A percentile compares a stretch with the other conserved stretches of the same genome.
Conservation (phyloP, 2,888 invertebrate species). For the Corbicula japonica region DNA sequence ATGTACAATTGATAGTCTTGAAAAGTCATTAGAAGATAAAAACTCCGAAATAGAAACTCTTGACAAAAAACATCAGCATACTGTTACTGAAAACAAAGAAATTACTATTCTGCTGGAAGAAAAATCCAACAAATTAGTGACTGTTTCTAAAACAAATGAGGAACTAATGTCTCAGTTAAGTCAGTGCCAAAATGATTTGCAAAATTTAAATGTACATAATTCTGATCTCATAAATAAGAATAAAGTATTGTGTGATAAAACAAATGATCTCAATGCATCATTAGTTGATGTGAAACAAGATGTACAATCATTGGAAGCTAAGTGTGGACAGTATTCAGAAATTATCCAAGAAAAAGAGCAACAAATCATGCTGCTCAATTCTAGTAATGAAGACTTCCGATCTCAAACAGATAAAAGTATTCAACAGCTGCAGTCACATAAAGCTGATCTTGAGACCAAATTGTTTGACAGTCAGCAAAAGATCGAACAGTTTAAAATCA, state of each 20-base stretch:
- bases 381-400: slow-evolving; percentile 26
- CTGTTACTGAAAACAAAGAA: not conserved
- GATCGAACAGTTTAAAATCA: too few species aligned
- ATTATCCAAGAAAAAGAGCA: slow-evolving; percentile 3
- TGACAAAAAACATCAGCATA: not conserved
- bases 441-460: not conserved
- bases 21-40: not conserved
- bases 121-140: not conserved
- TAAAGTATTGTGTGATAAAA: slow-evolving; percentile 8
- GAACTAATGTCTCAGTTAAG: slow-evolving; percentile 13
- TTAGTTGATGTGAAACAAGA: slow-evolving; percentile 20
- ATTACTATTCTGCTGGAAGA: not conserved
- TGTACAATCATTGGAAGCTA: not conserved
- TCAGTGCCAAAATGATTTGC: slow-evolving; percentile 13
- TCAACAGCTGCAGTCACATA: not conserved
- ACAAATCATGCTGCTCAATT: slow-evolving; percentile 14
- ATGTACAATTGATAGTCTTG: too few species aligned
- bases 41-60: slow-evolving; percentile 1
- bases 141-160: slow-evolving; percentile 9
- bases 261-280: slow-evolving; percentile 35
- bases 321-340: not conserved
- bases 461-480: not conserved
- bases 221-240: slow-evolving; percentile 16
- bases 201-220: not conserved
- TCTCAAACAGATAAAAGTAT: slow-evolving; percentile 12